Evolutionary conservation across 2,888 invertebrate genomes (phyloP), one percentile per base, ranked within the genome.

Genomic region (Mechanitis messenoides): DNA sequence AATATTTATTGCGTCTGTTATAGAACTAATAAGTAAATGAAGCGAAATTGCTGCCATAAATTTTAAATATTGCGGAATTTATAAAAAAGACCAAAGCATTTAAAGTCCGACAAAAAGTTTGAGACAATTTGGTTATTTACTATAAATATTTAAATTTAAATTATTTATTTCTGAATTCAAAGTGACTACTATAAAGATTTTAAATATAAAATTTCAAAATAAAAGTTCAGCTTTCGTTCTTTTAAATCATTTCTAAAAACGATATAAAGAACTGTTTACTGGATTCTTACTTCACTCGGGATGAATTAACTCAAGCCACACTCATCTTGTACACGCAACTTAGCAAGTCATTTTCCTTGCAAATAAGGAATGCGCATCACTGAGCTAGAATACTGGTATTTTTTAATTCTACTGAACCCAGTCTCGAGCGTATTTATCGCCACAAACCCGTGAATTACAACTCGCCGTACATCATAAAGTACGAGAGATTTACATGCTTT

Each of bases 381-480:
- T 42, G 47, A 45, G 45, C 58, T 53, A 53, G 62, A 50, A 62
- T 42, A 42, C 56, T 45, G 64, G 58, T 58, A 58, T 56, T 60
- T 60, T 20, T 66, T 62, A 66, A 66, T 64, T 58, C 45, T 42
- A 33, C 31, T 12, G 42, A 56, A 53, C 56, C 45, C 55, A 50
- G 31, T 58, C 50, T 58, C 47, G 33, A 47, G 55, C 33, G 35
- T 59, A 63, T 66, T 66, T 66, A 66, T 61, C 59, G 57, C 66
- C 61, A 42, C 42, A 42, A 9, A 7, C 9, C 7, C 42, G 42
- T 42, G 7, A 42, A 42, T 42, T 9, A 9, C 42, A 42, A 7
- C 42, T 42, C 42, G 2, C 42, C 42, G 11, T 42, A 42, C 9
- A 9, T 42, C 42, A 42, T 42, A 42, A 42, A 42, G 11, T 42